Evolutionary conservation across 2,888 invertebrate genomes (phyloP), one percentile per base, ranked within the genome.

Genomic region (Ornithoptera priamus): DNA sequence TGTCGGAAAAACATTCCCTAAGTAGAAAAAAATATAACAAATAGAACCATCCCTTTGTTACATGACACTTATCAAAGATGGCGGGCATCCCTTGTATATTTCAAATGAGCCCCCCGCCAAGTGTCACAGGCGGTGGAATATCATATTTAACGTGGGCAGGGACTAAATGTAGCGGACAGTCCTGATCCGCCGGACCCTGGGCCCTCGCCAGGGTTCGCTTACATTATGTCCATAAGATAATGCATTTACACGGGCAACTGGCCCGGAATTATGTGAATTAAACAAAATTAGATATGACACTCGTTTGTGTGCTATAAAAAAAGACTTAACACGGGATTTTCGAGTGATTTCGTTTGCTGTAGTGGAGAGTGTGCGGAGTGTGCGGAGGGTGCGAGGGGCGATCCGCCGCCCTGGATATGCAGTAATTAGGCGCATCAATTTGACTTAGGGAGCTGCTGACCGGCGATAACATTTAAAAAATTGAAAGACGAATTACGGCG

Each of bases 361-460:
- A 42, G 42, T 12, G 2, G 3, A 5, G 30, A 2, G 30, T 2
- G 30, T 30, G 12, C 8, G 8, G 12, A 10, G 46, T 12, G 46
- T 12, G 15, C 4, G 46, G 46, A 12, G 46, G 46, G 46, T 30
- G 50, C 12, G 56, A 8, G 56, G 17, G 12, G 53, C 30, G 30
- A 4, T 30, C 30, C 30, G 57, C 64, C 1, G 64, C 46, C 15
- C 12, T 30, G 6, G 62, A 62, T 67, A 42, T 57, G 56, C 67
- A 42, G 62, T 62, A 67, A 67, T 67, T 62, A 67, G 57, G 57
- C 12, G 22, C 67, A 57, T 67, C 67, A 50, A 67, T 67, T 62
- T 42, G 24, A 67, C 67, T 67, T 62, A 57, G 20, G 15, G 53
- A 39, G 53, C 60, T 12, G 53, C 42, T 42, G 24, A 42, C n/a